phyloP scores from a whole-genome alignment of 2,888 invertebrate species.

The Altica lythri region DNA sequence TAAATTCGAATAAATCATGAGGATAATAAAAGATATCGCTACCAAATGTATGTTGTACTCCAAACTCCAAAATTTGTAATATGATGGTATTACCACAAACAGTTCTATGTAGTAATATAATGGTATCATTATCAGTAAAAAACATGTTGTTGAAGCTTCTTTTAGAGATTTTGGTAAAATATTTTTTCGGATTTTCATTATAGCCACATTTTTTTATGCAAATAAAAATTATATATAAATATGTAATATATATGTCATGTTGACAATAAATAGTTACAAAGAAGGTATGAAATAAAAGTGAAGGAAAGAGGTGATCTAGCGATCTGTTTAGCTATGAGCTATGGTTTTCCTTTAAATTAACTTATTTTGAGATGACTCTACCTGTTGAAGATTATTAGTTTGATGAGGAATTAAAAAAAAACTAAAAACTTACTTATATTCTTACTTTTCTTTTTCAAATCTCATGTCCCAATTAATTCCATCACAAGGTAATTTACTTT shows the following conservation, averaged over 20 bases:
- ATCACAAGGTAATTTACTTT: constrained; percentile 77
- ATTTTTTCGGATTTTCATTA: too few relatives aligned
- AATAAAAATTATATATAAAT: background rate
- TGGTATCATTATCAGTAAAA: constrained; percentile 64
- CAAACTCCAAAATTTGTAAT: constrained; percentile 63
- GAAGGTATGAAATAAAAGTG: background rate
- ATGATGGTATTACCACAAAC: constrained; percentile 72
- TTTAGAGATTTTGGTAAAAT: constrained; percentile 49
- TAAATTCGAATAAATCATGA: constrained; percentile 79
- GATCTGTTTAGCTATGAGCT: background rate
- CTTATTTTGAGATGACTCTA: background rate
- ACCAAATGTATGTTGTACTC: constrained; percentile 65
- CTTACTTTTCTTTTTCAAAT: background rate
- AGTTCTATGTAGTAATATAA: constrained; percentile 74
- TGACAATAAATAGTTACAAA: background rate
- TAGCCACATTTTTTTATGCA: constrained; percentile 45
- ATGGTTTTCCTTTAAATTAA: background rate
- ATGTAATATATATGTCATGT: background rate
- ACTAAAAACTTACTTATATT: background rate
- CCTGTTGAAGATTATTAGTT: too few relatives aligned
- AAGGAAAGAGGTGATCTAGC: background rate
- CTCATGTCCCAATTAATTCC: constrained; percentile 66
- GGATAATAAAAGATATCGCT: constrained; percentile 70
- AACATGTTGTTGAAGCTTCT: constrained; percentile 50
- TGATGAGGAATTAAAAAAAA: too few relatives aligned